A percentile compares a stretch with the other conserved stretches of the same genome.
phyloP scores from a whole-genome alignment of 2,888 invertebrate species.

The Tridacna crocea region DNA sequence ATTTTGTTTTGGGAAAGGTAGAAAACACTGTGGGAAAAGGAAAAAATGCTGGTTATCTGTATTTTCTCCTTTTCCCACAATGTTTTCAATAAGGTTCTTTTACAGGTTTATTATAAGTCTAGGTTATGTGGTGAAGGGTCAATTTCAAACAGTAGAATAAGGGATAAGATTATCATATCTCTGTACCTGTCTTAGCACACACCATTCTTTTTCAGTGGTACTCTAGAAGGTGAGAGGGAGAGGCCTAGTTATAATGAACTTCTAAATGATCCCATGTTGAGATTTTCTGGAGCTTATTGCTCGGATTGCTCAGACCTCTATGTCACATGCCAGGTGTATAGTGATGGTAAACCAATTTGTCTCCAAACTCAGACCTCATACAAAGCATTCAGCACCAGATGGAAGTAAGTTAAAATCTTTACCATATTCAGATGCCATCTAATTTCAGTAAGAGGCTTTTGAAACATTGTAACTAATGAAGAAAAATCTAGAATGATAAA shows the following conservation, averaged over 20 bases:
- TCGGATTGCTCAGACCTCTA: conserved; percentile 94
- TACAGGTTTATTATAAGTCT: too few relatives aligned
- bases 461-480: too few relatives aligned
- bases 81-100: too few relatives aligned
- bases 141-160: too few relatives aligned
- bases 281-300: conserved; percentile 94
- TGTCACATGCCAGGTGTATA: conserved; percentile 93
- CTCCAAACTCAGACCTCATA: conserved; percentile 95
- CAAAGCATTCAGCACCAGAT: conserved; percentile 95
- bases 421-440: not conserved
- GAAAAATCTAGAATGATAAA: too few relatives aligned
- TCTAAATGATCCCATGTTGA: conserved; percentile 93
- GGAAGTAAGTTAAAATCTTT: conserved; percentile 89
- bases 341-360: conserved; percentile 92
- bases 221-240: conserved; percentile 94
- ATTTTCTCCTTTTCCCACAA: too few relatives aligned
- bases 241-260: conserved; percentile 95
- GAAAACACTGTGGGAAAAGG: too few relatives aligned
- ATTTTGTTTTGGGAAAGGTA: too few relatives aligned
- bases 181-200: too few relatives aligned
- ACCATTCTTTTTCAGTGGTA: conserved; percentile 89
- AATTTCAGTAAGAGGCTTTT: not conserved
- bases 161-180: too few relatives aligned
- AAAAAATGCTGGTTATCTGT: too few relatives aligned
- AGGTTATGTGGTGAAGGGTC: too few relatives aligned